These are phyloP conservation scores for Notamacropus eugenii DNA, from an alignment of 2,797 vertebrate species.

Conservation along the genomic window DNA sequence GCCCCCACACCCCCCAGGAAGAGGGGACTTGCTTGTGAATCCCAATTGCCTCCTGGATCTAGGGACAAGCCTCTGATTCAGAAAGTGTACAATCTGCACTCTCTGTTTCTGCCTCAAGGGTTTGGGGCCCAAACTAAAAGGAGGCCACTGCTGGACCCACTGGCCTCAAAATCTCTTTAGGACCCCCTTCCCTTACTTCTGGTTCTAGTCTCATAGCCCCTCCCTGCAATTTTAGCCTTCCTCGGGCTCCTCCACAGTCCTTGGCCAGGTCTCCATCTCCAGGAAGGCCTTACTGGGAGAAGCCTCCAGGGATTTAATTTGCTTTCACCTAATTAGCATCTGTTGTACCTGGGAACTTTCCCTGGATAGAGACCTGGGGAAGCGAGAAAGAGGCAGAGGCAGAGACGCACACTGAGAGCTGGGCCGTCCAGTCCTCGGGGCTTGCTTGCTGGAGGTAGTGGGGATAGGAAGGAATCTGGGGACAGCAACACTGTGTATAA, in stretches of 20 bases:
- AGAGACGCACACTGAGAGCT: neutral
- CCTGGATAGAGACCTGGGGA: conserved; percentile 68
- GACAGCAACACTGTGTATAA: conserved; percentile 54
- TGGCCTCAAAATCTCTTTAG: neutral
- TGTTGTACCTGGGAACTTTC: conserved; percentile 79
- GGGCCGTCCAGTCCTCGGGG: neutral
- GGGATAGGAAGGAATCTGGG: neutral
- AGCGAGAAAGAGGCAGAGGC: conserved; percentile 20
- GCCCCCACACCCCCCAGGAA: neutral
- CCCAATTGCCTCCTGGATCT: conserved; percentile 34
- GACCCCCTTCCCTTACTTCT: neutral
- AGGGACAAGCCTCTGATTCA: conserved; percentile 3
- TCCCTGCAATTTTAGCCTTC: neutral
- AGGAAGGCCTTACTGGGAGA: conserved; percentile 76
- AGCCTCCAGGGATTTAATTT: conserved; percentile 82
- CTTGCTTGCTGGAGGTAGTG: neutral
- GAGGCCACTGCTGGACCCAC: neutral
- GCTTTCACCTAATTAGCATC: conserved; percentile 82
- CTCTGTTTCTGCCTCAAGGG: neutral
- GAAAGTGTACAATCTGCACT: neutral
- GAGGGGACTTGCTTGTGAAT: neutral
- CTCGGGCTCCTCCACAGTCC: neutral
- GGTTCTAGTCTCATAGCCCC: conserved; percentile 2
- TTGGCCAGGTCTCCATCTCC: conserved; percentile 63
- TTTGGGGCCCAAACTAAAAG: neutral